Evolutionary conservation across 1,140 invertebrate genomes (phyloP).

Genomic region (Cheumatopsyche charites): DNA sequence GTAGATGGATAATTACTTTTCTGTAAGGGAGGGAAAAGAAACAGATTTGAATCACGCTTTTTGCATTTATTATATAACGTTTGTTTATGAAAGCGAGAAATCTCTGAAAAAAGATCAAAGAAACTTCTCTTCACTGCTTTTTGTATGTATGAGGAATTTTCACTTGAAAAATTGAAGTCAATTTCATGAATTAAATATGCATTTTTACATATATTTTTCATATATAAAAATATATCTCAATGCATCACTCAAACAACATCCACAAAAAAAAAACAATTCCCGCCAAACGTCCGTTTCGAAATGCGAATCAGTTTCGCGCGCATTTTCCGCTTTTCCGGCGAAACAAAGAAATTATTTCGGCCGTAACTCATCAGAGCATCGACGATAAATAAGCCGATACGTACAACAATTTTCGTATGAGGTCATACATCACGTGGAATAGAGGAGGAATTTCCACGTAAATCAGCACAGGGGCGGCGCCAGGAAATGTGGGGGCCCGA

Average conservation of each 20-base stretch:
- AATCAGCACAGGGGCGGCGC: neutral
- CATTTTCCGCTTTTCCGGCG: neutral
- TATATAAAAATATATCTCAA: neutral
- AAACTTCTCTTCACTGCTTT: too few relatives aligned
- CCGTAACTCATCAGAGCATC: slow-evolving; percentile 6
- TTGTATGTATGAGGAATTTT: too few relatives aligned
- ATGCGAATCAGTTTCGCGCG: neutral
- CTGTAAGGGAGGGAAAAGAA: too few relatives aligned
- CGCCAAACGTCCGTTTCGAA: neutral
- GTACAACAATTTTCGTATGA: neutral
- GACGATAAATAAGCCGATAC: slow-evolving; percentile 17
- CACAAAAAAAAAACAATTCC: neutral
- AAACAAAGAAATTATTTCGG: slow-evolving; percentile 3
- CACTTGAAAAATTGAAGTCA: too few relatives aligned
- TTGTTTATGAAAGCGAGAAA: too few relatives aligned
- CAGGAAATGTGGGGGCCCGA: neutral
- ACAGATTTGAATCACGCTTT: too few relatives aligned
- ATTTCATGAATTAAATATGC: too few relatives aligned
- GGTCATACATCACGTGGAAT: slow-evolving; percentile 17
- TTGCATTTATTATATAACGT: too few relatives aligned
- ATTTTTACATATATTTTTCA: too few relatives aligned
- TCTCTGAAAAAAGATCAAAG: too few relatives aligned
- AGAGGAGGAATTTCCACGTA: slow-evolving; percentile 7
- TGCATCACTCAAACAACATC: neutral
- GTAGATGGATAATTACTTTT: too few relatives aligned